phyloP scores from a whole-genome alignment of 2,888 invertebrate genomes.

The Diachrysia chrysitis region DNA sequence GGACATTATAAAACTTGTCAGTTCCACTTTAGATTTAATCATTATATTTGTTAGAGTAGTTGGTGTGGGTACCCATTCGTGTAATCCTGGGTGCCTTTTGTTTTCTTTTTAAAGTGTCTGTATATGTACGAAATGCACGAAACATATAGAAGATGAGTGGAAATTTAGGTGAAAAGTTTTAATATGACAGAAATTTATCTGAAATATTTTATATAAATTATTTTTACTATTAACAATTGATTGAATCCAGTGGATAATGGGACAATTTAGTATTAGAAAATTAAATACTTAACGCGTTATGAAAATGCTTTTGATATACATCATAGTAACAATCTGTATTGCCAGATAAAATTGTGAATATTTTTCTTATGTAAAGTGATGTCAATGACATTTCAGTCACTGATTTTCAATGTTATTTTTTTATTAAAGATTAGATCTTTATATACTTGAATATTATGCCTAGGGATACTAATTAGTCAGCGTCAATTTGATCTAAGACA shows the following conservation, averaged over 20 bases:
- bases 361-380: conserved; percentile 86
- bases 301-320: conserved; percentile 84
- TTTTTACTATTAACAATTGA: conserved; percentile 84
- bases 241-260: conserved; percentile 85
- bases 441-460: conserved; percentile 84
- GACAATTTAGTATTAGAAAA: conserved; percentile 86
- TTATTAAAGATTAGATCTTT: conserved; percentile 86
- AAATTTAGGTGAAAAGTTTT: conserved; percentile 78
- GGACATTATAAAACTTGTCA: conserved; percentile 67
- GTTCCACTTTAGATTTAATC: conserved; percentile 86
- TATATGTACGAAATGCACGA: conserved; percentile 96
- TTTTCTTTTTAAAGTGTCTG: conserved; percentile 89
- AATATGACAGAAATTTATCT: conserved; percentile 78
- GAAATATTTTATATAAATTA: conserved; percentile 86
- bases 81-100: conserved; percentile 89
- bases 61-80: conserved; percentile 87
- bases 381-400: conserved; percentile 88
- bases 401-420: conserved; percentile 85
- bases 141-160: conserved; percentile 94
- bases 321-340: conserved; percentile 87
- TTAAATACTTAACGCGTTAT: conserved; percentile 75
- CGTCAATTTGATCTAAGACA: conserved; percentile 76
- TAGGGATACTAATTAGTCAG: conserved; percentile 80
- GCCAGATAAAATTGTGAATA: conserved; percentile 89
- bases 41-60: conserved; percentile 89